Evolutionary conservation across 2,113 vertebrate species (phyloP).

Genomic region (Nymphicus hollandicus): DNA sequence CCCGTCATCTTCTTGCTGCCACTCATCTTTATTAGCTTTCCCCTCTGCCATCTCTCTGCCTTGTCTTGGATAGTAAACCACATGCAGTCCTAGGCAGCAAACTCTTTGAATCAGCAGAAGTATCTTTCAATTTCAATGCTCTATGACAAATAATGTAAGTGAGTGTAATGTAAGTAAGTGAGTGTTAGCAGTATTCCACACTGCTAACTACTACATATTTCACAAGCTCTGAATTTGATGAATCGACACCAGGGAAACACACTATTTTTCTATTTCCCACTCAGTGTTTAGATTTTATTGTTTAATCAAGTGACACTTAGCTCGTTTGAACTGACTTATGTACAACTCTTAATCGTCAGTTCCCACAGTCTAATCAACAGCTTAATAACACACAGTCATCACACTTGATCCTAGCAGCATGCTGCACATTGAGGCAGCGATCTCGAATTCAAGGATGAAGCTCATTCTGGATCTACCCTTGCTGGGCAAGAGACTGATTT

Average conservation of each 20-base stretch:
- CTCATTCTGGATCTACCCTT: not conserved
- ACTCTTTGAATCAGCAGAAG: not conserved
- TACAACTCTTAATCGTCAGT: not conserved
- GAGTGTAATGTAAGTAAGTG: not conserved
- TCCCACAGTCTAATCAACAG: conserved; percentile 2
- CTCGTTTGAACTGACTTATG: conserved; percentile 29
- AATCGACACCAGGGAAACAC: not conserved
- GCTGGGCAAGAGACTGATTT: not conserved
- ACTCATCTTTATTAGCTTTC: not conserved
- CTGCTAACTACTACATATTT: not conserved
- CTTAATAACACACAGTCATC: not conserved
- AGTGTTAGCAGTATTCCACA: not conserved
- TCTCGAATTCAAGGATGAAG: conserved; percentile 33
- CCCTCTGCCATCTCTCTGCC: not conserved
- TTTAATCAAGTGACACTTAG: conserved; percentile 29
- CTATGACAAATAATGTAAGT: not conserved
- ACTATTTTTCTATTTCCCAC: not conserved
- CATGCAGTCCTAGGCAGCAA: not conserved
- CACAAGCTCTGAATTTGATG: not conserved
- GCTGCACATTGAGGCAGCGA: not conserved
- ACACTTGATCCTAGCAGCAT: not conserved
- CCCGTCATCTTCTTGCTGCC: not conserved
- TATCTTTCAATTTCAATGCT: not conserved
- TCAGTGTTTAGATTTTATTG: not conserved
- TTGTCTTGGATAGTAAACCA: not conserved